A percentile compares a stretch with the other conserved stretches of the same genome.
Evolutionary conservation across 2,797 vertebrate species (phyloP).

Genomic region (Enteromius afrohamiltoni): DNA sequence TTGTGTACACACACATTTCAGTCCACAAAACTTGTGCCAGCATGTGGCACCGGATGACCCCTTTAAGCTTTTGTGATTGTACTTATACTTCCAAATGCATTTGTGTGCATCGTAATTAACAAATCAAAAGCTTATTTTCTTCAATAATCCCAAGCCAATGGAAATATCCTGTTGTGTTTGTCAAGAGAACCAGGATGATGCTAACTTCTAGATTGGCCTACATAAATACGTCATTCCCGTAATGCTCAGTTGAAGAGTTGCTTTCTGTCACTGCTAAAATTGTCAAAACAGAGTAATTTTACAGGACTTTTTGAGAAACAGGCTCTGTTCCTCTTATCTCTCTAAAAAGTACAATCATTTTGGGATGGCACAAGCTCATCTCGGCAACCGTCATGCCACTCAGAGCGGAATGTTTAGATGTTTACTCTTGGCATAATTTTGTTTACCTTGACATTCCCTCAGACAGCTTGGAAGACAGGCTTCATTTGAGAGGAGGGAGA

Average conservation of each 20-base stretch:
- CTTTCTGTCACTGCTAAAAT: neutral
- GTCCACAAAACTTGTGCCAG: no score
- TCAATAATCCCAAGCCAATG: neutral
- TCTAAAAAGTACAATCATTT: neutral
- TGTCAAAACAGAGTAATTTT: neutral
- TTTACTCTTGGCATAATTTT: conserved; percentile 54
- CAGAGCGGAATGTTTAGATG: conserved; percentile 43
- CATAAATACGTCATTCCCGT: neutral
- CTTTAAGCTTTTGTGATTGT: no score
- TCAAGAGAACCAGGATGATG: neutral
- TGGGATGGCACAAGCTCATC: neutral
- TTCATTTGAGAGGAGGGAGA: conserved; percentile 58
- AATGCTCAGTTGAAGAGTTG: neutral
- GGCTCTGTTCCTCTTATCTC: neutral
- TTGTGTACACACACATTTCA: no score
- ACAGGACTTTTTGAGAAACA: neutral
- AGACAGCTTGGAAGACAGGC: conserved; percentile 54
- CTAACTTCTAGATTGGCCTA: neutral
- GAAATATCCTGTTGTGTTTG: neutral
- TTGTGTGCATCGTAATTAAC: neutral
- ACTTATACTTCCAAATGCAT: no score
- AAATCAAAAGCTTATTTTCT: neutral
- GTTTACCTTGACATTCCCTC: conserved; percentile 47
- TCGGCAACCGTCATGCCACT: conserved; percentile 13
- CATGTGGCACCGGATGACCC: no score